Evolutionary conservation across 2,113 vertebrate species (phyloP).

Genomic region (Myiozetetes cayanensis): DNA sequence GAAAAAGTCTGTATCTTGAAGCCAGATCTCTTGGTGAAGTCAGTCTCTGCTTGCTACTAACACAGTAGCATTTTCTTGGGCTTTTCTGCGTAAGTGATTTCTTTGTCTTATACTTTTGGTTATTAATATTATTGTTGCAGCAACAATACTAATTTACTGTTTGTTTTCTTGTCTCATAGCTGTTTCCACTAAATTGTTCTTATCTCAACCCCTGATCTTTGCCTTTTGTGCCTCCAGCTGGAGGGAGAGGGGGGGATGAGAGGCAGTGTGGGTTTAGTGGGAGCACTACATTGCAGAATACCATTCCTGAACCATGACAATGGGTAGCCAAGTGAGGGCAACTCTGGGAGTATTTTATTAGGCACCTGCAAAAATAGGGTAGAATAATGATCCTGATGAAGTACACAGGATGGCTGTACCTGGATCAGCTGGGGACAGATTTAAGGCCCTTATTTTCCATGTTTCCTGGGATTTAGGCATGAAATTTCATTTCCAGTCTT

Average conservation of each 20-base stretch:
- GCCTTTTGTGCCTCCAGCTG: background rate
- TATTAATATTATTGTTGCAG: background rate
- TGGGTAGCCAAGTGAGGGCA: background rate
- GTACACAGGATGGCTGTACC: background rate
- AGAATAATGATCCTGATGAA: background rate
- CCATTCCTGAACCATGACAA: background rate
- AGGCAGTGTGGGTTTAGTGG: background rate
- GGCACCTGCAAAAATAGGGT: background rate
- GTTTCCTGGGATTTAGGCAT: background rate
- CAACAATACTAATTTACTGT: background rate
- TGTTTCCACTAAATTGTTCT: background rate
- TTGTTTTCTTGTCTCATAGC: accelerated
- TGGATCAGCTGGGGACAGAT: background rate
- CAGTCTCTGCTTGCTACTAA: background rate
- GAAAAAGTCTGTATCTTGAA: background rate
- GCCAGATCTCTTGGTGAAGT: background rate
- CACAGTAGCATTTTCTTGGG: background rate
- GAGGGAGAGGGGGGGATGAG: background rate
- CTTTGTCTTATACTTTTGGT: background rate
- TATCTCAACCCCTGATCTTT: background rate
- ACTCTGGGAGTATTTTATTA: background rate
- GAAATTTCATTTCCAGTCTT: slow-evolving; percentile 38
- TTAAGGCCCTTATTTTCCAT: background rate
- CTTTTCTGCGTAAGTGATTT: background rate
- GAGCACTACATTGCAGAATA: background rate